phyloP scores from a whole-genome alignment of 2,888 invertebrate genomes.

The Exocentrus adspersus region DNA sequence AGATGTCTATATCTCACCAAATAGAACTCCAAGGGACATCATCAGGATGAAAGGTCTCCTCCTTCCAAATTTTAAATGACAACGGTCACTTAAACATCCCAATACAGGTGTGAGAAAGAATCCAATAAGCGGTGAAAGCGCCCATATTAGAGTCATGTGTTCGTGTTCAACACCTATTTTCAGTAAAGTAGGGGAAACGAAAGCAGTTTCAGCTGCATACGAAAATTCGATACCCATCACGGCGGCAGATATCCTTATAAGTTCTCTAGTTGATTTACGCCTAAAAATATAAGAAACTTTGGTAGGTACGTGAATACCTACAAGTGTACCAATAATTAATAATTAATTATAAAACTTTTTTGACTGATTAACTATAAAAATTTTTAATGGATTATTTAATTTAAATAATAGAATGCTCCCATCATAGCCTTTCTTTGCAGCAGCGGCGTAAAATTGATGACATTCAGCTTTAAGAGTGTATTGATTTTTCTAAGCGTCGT shows the following conservation, averaged over 20 bases:
- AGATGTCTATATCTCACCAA: slow-evolving; percentile 83
- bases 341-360: too few species aligned
- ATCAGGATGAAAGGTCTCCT: slow-evolving; percentile 91
- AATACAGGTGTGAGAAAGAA: slow-evolving; percentile 93
- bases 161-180: slow-evolving; percentile 93
- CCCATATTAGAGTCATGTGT: slow-evolving; percentile 97
- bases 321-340: too few species aligned
- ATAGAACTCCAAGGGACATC: slow-evolving; percentile 87
- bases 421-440: too few species aligned
- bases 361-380: too few species aligned
- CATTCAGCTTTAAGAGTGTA: too few species aligned
- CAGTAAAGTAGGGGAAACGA: slow-evolving; percentile 92
- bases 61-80: slow-evolving; percentile 81
- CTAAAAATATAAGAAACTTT: too few species aligned
- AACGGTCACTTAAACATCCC: slow-evolving; percentile 92
- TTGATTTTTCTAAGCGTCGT: too few species aligned
- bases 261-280: slow-evolving; percentile 80
- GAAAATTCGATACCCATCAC: slow-evolving; percentile 98
- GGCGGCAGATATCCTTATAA: slow-evolving; percentile 89
- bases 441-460: too few species aligned
- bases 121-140: slow-evolving; percentile 91
- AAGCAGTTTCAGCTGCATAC: slow-evolving; percentile 97
- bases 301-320: too few species aligned
- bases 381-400: too few species aligned
- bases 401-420: too few species aligned